These are phyloP conservation scores for Sula dactylatra DNA, from an alignment of 2,113 vertebrate species.

Conservation along the genomic window DNA sequence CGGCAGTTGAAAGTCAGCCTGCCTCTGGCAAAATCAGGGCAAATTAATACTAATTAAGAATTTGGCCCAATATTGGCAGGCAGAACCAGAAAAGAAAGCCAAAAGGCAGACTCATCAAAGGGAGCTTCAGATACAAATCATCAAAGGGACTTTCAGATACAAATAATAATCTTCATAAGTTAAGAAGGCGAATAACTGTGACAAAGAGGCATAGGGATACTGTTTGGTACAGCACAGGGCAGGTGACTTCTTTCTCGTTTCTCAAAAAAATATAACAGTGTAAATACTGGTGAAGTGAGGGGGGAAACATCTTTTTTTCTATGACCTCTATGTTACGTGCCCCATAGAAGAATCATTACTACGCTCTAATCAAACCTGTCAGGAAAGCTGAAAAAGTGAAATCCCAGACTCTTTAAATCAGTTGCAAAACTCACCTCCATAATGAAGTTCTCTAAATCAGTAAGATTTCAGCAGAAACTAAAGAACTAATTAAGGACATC, in stretches of 20 bases:
- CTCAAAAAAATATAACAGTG: background rate
- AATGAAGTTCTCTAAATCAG: background rate
- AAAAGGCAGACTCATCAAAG: background rate
- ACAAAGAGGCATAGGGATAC: background rate
- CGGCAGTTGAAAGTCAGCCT: background rate
- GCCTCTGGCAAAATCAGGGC: background rate
- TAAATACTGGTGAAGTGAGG: background rate
- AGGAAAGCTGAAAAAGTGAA: background rate
- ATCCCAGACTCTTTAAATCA: background rate
- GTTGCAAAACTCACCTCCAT: background rate
- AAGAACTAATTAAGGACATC: background rate
- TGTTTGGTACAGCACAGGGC: background rate
- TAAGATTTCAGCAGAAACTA: background rate
- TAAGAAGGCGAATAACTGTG: background rate
- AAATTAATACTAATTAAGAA: background rate
- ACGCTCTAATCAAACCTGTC: background rate
- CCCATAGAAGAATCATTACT: background rate
- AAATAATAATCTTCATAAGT: background rate
- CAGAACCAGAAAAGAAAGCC: background rate
- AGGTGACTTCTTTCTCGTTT: background rate
- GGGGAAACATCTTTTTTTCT: background rate
- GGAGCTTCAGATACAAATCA: background rate
- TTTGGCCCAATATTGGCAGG: background rate
- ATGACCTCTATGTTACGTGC: rapidly evolving
- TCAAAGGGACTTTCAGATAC: background rate